Percentiles rank a stretch among this genome's conserved stretches.
Evolutionary conservation across 2,797 vertebrate genomes (phyloP).

Genomic region (Oceanodroma leucorhoa): DNA sequence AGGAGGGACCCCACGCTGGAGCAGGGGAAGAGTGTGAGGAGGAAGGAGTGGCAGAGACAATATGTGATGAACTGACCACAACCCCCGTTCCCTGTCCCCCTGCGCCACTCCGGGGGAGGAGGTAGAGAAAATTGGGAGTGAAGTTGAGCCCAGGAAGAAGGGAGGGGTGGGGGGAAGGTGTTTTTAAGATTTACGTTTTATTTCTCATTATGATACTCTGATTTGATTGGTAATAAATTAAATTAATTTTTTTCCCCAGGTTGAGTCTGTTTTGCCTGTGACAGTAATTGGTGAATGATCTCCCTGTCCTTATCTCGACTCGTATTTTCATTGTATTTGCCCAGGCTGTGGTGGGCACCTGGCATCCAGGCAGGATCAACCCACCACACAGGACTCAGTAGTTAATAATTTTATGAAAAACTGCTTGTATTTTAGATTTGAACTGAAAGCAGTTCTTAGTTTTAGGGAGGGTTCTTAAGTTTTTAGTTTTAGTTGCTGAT

Average conservation of each 20-base stretch:
- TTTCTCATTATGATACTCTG: background rate
- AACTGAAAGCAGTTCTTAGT: background rate
- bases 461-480: background rate
- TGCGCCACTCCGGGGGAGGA: fast-evolving
- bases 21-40: background rate
- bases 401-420: background rate
- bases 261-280: no score
- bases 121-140: background rate
- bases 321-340: background rate
- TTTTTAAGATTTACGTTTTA: background rate
- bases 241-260: no score
- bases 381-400: background rate
- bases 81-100: background rate
- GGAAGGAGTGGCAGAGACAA: background rate
- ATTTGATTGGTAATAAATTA: background rate
- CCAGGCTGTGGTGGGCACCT: background rate
- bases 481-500: background rate
- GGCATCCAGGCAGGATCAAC: background rate
- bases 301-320: background rate
- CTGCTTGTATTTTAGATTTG: background rate
- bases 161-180: background rate
- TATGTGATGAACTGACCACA: background rate
- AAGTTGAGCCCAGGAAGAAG: background rate
- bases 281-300: background rate
- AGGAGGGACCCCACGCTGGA: background rate